phyloP scores from a whole-genome alignment of 2,797 vertebrate species.

The Phalanger gymnotis region DNA sequence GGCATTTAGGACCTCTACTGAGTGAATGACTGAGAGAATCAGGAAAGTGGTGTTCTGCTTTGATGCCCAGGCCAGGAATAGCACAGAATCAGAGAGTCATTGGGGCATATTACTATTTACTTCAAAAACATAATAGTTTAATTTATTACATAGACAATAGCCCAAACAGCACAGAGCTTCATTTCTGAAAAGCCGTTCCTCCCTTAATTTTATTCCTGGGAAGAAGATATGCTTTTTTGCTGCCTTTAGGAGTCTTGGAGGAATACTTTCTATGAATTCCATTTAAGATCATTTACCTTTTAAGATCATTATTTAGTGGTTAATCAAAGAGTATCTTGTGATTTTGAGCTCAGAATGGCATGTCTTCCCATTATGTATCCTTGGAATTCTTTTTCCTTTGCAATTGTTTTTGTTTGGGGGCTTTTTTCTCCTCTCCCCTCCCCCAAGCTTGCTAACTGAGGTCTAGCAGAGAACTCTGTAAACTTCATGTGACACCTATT shows the following conservation, averaged over 20 bases:
- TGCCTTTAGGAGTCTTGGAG: conserved; percentile 15
- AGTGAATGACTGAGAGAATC: conserved; percentile 49
- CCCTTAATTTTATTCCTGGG: conserved; percentile 6
- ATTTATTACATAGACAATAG: conserved; percentile 48
- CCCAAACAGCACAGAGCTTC: conserved; percentile 38
- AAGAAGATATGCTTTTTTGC: conserved; percentile 30
- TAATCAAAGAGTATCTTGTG: conserved; percentile 55
- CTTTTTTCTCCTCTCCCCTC: conserved; percentile 24
- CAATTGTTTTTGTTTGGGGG: not conserved
- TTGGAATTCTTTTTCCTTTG: conserved; percentile 24
- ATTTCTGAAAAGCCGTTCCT: not conserved
- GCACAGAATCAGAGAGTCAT: not conserved
- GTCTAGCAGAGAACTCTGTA: not conserved
- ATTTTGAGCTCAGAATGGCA: conserved; percentile 40
- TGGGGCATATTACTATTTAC: not conserved
- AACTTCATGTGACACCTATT: not conserved
- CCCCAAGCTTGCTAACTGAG: conserved; percentile 1
- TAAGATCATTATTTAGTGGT: conserved; percentile 36
- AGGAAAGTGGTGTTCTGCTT: not conserved
- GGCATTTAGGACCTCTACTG: not conserved
- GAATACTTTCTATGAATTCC: conserved; percentile 48
- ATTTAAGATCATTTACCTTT: conserved; percentile 53
- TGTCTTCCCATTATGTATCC: not conserved
- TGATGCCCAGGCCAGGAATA: conserved; percentile 14
- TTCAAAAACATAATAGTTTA: conserved; percentile 44